phyloP scores from a whole-genome alignment of 2,113 vertebrate species.

The Bambusicola thoracicus region DNA sequence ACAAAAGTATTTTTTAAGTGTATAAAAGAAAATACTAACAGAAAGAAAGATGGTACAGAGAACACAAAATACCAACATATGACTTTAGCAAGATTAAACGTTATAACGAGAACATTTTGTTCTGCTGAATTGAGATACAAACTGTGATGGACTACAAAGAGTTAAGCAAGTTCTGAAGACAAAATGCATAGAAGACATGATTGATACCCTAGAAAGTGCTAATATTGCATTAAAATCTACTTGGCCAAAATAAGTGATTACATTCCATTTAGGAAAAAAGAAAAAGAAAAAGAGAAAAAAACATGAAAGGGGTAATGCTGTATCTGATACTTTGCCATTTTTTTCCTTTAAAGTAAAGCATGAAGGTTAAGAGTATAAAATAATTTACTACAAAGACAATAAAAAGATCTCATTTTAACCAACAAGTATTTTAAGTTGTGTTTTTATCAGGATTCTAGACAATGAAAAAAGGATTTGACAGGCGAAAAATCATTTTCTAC shows the following conservation, averaged over 20 bases:
- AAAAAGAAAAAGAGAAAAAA: neutral
- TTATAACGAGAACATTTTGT: neutral
- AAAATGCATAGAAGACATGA: neutral
- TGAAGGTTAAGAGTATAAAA: neutral
- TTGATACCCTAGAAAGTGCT: neutral
- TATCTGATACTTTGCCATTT: neutral
- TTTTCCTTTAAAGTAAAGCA: neutral
- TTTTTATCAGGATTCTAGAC: neutral
- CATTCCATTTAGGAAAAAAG: neutral
- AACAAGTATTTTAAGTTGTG: neutral
- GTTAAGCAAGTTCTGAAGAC: neutral
- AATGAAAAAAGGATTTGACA: neutral
- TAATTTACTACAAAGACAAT: neutral
- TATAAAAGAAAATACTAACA: neutral
- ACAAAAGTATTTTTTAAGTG: neutral
- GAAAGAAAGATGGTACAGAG: neutral
- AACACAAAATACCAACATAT: neutral
- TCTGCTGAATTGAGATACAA: neutral
- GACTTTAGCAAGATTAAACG: neutral
- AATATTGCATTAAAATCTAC: neutral
- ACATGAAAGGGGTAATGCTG: neutral
- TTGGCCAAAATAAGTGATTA: neutral
- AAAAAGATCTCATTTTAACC: neutral
- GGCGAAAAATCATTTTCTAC: neutral
- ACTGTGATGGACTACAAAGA: neutral